phyloP scores from a whole-genome alignment of 2,797 vertebrate genomes.

The Gymnopithys bicolor region DNA sequence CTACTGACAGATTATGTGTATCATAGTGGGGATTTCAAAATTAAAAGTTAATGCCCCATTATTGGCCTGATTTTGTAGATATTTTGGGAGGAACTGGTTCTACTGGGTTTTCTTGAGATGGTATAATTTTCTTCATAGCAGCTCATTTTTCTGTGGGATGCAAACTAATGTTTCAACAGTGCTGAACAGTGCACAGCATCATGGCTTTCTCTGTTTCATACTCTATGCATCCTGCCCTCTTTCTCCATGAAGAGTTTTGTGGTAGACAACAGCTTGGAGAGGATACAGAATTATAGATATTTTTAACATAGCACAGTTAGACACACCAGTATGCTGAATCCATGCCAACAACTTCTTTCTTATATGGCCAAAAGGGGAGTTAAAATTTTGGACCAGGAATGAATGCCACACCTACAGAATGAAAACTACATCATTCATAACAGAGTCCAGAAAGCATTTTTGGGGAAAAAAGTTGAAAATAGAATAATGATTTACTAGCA shows the following conservation, averaged over 20 bases:
- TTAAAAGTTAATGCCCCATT: not conserved
- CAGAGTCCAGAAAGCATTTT: not conserved
- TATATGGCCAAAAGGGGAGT: not conserved
- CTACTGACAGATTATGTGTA: not conserved
- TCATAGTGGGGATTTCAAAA: not conserved
- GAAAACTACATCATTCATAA: not conserved
- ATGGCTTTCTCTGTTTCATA: not conserved
- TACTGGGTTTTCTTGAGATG: not conserved
- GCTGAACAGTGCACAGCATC: not conserved
- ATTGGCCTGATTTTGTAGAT: not conserved
- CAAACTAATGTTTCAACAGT: not conserved
- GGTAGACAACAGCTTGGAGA: not conserved
- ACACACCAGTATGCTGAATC: not conserved
- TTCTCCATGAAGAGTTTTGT: rapidly evolving
- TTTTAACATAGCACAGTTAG: not conserved
- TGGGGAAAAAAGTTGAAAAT: not conserved
- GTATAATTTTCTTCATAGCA: not conserved
- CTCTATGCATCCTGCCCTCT: rapidly evolving
- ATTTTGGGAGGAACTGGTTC: not conserved
- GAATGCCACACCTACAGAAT: not conserved
- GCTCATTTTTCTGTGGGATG: too few species aligned
- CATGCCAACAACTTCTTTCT: not conserved
- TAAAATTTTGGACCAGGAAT: not conserved
- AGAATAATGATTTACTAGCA: not conserved
- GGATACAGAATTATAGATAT: not conserved